Conservation (phyloP, 2,888 invertebrate species). For the Drosophila niveifrons region DNA sequence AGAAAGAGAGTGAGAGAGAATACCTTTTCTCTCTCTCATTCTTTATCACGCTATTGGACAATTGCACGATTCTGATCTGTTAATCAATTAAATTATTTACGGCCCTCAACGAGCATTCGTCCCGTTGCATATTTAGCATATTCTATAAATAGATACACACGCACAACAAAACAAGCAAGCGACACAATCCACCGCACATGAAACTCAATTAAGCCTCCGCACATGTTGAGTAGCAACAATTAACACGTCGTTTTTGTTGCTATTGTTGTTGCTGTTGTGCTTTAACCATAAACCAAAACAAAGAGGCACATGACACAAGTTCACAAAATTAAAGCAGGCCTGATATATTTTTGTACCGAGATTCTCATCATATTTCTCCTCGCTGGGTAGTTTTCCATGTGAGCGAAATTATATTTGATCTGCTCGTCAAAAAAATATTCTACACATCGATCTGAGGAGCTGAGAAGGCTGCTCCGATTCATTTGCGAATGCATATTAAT, state of each 20-base stretch:
- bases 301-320: conserved; percentile 48
- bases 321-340: conserved; percentile 11
- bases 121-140: conserved; percentile 47
- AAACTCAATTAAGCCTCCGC: conserved; percentile 41
- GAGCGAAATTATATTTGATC: conserved; percentile 16
- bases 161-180: conserved; percentile 5
- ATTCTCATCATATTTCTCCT: neutral
- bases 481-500: conserved; percentile 56
- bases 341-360: neutral
- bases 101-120: conserved; percentile 33
- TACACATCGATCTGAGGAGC: conserved; percentile 1
- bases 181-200: neutral
- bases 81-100: conserved; percentile 64
- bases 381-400: conserved; percentile 31
- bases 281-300: conserved; percentile 35
- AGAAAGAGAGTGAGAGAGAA: neutral
- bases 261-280: conserved; percentile 4
- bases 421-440: conserved; percentile 5
- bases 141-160: conserved; percentile 50
- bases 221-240: conserved; percentile 41
- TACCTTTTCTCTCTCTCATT: neutral
- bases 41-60: conserved; percentile 11
- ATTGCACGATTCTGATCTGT: conserved; percentile 43
- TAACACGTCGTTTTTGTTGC: conserved; percentile 34
- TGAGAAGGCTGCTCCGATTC: conserved; percentile 22